These are phyloP conservation scores for Pachycephus smyrnensis DNA, from an alignment of 2,888 invertebrate genomes.

Conservation along the genomic window DNA sequence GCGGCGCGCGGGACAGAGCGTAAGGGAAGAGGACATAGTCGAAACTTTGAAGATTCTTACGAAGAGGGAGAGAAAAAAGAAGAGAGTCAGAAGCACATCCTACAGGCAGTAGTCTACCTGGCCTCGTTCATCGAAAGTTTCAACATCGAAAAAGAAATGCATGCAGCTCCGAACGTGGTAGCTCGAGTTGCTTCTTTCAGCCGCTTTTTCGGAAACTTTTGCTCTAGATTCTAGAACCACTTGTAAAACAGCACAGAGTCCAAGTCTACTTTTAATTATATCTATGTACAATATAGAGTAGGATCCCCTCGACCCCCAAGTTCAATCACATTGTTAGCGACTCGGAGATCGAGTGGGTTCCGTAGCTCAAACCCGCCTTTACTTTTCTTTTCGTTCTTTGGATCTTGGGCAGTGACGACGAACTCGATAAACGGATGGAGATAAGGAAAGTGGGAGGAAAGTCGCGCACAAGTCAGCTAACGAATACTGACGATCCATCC, in stretches of 20 bases:
- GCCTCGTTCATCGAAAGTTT: not conserved
- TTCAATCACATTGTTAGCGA: not conserved
- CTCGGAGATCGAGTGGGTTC: too few relatives aligned
- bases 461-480: not conserved
- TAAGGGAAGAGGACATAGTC: not conserved
- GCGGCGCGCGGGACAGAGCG: not conserved
- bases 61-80: not conserved
- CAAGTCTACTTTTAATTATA: slow-evolving; percentile 30
- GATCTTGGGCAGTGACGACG: not conserved
- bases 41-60: not conserved
- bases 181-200: not conserved
- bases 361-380: not conserved
- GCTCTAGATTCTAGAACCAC: not conserved
- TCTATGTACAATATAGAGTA: slow-evolving; percentile 36
- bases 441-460: not conserved
- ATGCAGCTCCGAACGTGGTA: not conserved
- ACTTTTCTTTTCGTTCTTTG: not conserved
- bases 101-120: not conserved
- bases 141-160: not conserved
- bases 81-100: not conserved
- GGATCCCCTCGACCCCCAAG: not conserved
- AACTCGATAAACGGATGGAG: not conserved
- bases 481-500: not conserved
- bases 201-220: not conserved
- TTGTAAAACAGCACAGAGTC: slow-evolving; percentile 36